Evolutionary conservation across 2,797 vertebrate species (phyloP).

Genomic region (Coregonus sp.): DNA sequence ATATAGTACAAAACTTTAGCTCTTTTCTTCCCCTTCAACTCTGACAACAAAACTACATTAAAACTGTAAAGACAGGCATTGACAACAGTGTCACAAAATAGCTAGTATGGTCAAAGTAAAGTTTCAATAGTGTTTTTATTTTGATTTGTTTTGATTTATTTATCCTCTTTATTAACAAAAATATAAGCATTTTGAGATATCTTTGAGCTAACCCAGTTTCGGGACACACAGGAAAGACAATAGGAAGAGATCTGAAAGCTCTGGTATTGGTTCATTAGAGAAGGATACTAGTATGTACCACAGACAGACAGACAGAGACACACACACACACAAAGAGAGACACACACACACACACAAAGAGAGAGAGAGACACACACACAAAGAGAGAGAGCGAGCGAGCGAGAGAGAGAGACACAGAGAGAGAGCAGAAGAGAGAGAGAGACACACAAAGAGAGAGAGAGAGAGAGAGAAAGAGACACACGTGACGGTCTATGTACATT

Average conservation of each 20-base stretch:
- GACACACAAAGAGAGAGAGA: too few species aligned
- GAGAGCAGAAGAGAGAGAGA: too few species aligned
- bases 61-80: slow-evolving; percentile 59
- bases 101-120: slow-evolving; percentile 74
- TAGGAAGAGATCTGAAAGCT: slow-evolving; percentile 63
- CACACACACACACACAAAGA: too few species aligned
- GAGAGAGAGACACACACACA: too few species aligned
- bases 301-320: too few species aligned
- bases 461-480: too few species aligned
- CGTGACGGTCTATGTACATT: slow-evolving; percentile 48
- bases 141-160: slow-evolving; percentile 34
- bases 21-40: slow-evolving; percentile 57
- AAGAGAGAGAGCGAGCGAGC: too few species aligned
- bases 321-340: too few species aligned
- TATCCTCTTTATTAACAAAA: slow-evolving; percentile 82
- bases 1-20: slow-evolving; percentile 79
- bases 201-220: slow-evolving; percentile 62
- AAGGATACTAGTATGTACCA: slow-evolving; percentile 52
- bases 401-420: too few species aligned
- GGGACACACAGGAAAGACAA: slow-evolving; percentile 48
- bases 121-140: slow-evolving; percentile 72
- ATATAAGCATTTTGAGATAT: slow-evolving; percentile 78
- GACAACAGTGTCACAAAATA: slow-evolving; percentile 67
- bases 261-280: slow-evolving; percentile 73
- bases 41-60: slow-evolving; percentile 53